Percentiles rank a stretch among this genome's conserved stretches.
Evolutionary conservation across 1,140 invertebrate genomes (phyloP).

Genomic region (Caenorhabditis latens): DNA sequence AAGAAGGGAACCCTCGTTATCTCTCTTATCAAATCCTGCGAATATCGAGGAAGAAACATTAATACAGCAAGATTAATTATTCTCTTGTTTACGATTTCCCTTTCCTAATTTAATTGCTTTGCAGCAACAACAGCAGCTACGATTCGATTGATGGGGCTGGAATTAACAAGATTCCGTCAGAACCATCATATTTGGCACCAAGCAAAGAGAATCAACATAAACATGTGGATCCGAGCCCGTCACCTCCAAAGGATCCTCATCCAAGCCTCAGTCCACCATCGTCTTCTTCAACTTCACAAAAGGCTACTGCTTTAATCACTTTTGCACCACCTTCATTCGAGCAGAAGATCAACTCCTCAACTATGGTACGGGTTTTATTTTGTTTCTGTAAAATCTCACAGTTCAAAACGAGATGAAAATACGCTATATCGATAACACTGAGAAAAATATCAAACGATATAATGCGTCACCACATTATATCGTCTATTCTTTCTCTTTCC

Average conservation of each 20-base stretch:
- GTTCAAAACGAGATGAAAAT: not conserved
- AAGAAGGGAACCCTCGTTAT: not conserved
- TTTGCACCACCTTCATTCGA: conserved; percentile 14
- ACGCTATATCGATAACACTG: not conserved
- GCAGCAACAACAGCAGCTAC: conserved; percentile 32
- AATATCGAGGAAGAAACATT: conserved; percentile 4
- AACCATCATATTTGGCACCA: conserved; percentile 29
- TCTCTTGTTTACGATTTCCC: conserved; percentile 25
- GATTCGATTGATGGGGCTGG: conserved; percentile 17
- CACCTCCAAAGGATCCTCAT: conserved; percentile 55
- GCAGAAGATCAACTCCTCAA: conserved; percentile 46
- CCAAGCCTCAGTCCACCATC: conserved; percentile 25
- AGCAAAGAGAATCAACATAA: conserved; percentile 43
- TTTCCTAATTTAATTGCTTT: not conserved
- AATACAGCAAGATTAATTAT: conserved; percentile 22
- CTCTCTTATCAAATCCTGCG: conserved; percentile 30
- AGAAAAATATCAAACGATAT: not conserved
- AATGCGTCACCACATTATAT: not conserved
- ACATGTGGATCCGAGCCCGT: conserved; percentile 14
- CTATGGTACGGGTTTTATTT: conserved; percentile 20
- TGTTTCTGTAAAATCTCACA: not conserved
- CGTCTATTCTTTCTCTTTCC: too few relatives aligned
- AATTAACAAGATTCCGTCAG: not conserved
- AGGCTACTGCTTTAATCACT: conserved; percentile 18
- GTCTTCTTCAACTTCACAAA: conserved; percentile 16